Evolutionary conservation across 2,113 vertebrate genomes (phyloP).

Genomic region (Tamias sibiricus): DNA sequence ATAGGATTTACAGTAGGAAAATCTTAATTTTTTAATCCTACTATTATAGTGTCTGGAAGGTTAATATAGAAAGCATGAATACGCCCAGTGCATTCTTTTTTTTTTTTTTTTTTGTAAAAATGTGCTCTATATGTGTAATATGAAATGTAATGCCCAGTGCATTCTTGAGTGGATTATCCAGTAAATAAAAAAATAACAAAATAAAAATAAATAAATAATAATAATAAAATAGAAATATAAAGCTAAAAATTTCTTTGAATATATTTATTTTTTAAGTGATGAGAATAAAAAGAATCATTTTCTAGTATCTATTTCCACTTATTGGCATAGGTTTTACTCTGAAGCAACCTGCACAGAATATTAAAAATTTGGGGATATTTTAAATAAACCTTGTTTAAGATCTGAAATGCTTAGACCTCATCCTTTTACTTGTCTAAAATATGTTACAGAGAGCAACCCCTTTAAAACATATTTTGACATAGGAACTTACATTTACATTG

Average conservation of each 20-base stretch:
- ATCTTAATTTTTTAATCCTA: neutral
- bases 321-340: slow-evolving; percentile 22
- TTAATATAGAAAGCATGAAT: neutral
- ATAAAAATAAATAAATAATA: too few species aligned
- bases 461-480: neutral
- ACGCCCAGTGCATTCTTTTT: neutral
- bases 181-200: too few species aligned
- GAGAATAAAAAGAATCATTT: neutral
- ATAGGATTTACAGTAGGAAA: neutral
- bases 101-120: too few species aligned
- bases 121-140: too few species aligned
- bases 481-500: neutral
- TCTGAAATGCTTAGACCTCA: neutral
- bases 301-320: neutral
- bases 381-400: neutral
- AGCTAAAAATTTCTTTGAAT: slow-evolving; percentile 2
- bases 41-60: neutral
- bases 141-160: too few species aligned
- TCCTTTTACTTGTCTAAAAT: neutral
- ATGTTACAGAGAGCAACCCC: neutral
- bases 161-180: neutral
- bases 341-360: neutral
- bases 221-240: too few species aligned
- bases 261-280: neutral
- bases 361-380: neutral